Conservation (phyloP, 2,113 vertebrate genomes). For the Plecturocebus donacophilus region DNA sequence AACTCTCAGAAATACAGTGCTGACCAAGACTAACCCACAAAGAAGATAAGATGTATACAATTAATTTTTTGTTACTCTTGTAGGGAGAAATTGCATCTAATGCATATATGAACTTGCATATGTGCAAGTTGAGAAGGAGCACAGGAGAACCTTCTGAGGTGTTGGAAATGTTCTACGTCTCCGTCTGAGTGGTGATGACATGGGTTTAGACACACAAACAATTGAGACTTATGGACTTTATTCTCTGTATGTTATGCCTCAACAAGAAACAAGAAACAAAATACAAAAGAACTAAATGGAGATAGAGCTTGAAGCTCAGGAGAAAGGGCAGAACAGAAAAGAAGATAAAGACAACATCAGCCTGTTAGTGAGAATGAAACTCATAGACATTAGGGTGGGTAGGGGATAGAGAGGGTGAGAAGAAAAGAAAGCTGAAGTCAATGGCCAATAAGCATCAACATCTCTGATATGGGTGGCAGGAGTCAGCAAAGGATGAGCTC, state of each 20-base stretch:
- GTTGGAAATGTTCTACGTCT: background rate
- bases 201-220: background rate
- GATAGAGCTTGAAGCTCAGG: background rate
- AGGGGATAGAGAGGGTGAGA: background rate
- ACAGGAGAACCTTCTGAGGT: background rate
- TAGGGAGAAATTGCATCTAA: background rate
- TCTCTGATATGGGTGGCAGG: background rate
- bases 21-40: background rate
- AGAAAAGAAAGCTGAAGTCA: background rate
- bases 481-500: background rate
- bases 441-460: background rate
- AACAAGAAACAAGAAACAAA: background rate
- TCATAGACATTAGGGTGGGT: background rate
- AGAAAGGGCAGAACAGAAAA: background rate
- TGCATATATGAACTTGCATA: background rate
- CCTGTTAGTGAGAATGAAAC: background rate
- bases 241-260: background rate
- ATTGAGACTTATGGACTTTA: background rate
- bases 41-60: background rate
- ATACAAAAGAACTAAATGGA: background rate
- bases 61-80: conserved; percentile 6
- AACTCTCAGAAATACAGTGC: background rate
- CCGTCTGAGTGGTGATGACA: background rate
- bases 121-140: background rate
- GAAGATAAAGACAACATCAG: background rate